Conservation (phyloP, 92 coral and sea anemone genomes). For the Scolanthus callimorphus region DNA sequence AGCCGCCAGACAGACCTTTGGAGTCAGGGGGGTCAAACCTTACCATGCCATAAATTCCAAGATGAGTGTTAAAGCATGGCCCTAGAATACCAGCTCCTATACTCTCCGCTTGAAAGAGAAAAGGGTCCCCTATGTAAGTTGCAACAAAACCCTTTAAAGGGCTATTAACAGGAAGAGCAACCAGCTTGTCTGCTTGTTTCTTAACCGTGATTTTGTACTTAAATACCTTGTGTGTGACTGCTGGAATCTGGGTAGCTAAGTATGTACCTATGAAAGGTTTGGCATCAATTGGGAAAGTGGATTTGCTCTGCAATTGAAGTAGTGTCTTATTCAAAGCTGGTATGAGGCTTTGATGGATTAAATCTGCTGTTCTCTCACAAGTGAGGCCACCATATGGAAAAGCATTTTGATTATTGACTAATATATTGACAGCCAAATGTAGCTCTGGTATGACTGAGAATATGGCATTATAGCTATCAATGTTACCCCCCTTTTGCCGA, state of each 20-base stretch:
- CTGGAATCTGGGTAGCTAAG: constrained; percentile 19
- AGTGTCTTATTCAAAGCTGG: constrained; percentile 56
- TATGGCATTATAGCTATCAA: constrained; percentile 33
- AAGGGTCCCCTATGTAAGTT: constrained; percentile 41
- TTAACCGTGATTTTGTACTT: constrained; percentile 10
- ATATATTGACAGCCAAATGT: constrained; percentile 42
- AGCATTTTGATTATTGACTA: constrained; percentile 34
- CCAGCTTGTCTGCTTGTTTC: constrained; percentile 15
- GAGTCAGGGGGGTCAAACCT: constrained; percentile 39
- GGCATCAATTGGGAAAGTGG: constrained; percentile 37
- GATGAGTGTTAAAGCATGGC: constrained; percentile 20
- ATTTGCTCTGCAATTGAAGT: constrained; percentile 19
- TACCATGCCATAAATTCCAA: constrained; percentile 33
- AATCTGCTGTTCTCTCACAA: constrained; percentile 38
- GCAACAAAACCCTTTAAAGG: constrained; percentile 6
- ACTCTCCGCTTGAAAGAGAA: constrained; percentile 27
- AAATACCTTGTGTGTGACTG: constrained; percentile 20
- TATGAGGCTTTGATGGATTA: constrained; percentile 34
- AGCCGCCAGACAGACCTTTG: constrained; percentile 45
- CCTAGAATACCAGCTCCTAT: neutral
- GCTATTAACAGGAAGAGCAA: constrained; percentile 3
- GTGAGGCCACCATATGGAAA: constrained; percentile 1
- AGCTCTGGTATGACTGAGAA: constrained; percentile 49
- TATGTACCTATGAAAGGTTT: constrained; percentile 47
- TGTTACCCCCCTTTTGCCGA: constrained; percentile 51